Evolutionary conservation across 1,140 invertebrate genomes (phyloP).

Genomic region (Aleiodes sp.): DNA sequence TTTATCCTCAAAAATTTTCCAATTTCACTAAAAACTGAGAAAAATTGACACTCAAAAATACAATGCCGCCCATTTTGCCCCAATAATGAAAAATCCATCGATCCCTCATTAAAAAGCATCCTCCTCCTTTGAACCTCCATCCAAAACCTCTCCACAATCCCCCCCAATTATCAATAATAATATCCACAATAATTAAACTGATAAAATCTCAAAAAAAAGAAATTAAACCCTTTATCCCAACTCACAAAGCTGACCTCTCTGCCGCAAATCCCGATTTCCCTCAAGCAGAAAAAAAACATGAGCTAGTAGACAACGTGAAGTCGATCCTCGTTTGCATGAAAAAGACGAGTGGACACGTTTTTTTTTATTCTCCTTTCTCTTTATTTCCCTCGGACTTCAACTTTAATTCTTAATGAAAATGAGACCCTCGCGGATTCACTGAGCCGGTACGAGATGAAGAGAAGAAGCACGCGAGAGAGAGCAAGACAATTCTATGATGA

Average conservation of each 20-base stretch:
- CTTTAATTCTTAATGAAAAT: slow-evolving; percentile 62
- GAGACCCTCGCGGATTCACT: slow-evolving; percentile 55
- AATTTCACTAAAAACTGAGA: too few relatives aligned
- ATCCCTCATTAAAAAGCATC: too few relatives aligned
- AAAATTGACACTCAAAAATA: too few relatives aligned
- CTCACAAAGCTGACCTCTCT: slow-evolving; percentile 6
- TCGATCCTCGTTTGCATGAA: slow-evolving; percentile 55
- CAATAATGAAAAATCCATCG: too few relatives aligned
- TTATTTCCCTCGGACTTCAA: slow-evolving; percentile 46
- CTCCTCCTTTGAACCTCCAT: too few relatives aligned
- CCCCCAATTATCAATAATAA: too few relatives aligned
- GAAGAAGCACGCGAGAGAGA: slow-evolving; percentile 50
- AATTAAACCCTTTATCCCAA: background rate
- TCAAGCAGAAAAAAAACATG: slow-evolving; percentile 12
- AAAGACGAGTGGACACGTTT: slow-evolving; percentile 54
- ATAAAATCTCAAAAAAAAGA: too few relatives aligned
- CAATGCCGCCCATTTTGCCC: too few relatives aligned
- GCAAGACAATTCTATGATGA: slow-evolving; percentile 41
- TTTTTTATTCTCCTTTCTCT: too few relatives aligned
- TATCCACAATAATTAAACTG: too few relatives aligned
- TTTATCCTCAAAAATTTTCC: too few relatives aligned
- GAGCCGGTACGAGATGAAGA: slow-evolving; percentile 52
- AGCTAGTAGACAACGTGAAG: slow-evolving; percentile 39
- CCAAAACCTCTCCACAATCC: too few relatives aligned
- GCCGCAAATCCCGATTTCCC: background rate